Evolutionary conservation across 2,888 invertebrate genomes (phyloP).

Genomic region (Cacoxenus indagator): DNA sequence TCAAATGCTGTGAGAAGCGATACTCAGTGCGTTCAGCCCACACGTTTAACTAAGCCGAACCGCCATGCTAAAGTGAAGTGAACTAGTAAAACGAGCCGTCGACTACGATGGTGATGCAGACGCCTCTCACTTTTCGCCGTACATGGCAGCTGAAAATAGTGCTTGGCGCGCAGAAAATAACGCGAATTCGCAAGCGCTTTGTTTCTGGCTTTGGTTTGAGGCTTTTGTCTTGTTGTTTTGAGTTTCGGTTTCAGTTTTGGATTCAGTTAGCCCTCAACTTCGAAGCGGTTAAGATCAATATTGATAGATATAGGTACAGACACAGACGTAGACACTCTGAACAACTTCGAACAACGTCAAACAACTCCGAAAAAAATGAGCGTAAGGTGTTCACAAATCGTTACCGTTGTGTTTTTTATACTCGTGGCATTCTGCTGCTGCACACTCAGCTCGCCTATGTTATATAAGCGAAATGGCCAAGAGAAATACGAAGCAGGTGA

Average conservation of each 20-base stretch:
- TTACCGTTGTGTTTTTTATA: background rate
- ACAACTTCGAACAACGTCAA: too few species aligned
- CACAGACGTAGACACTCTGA: background rate
- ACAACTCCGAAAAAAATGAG: too few species aligned
- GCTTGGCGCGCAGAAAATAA: background rate
- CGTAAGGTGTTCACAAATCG: background rate
- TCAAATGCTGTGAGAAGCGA: too few species aligned
- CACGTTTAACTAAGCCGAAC: background rate
- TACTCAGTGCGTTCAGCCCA: too few species aligned
- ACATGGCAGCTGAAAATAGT: background rate
- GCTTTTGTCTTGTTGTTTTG: too few species aligned
- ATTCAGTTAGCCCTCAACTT: slow-evolving; percentile 34
- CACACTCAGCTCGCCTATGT: slow-evolving; percentile 65
- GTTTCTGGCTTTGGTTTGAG: too few species aligned
- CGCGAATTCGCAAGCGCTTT: background rate
- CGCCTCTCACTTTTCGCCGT: slow-evolving; percentile 11
- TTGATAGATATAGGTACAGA: background rate
- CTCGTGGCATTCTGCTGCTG: slow-evolving; percentile 38
- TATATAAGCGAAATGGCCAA: slow-evolving; percentile 72
- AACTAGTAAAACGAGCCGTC: background rate
- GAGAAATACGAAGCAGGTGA: slow-evolving; percentile 73
- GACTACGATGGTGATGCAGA: background rate
- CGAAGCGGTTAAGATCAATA: slow-evolving; percentile 20
- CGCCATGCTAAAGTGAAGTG: background rate
- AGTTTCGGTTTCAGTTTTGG: background rate